phyloP scores from a whole-genome alignment of 2,113 vertebrate species.

The Proteles cristata region DNA sequence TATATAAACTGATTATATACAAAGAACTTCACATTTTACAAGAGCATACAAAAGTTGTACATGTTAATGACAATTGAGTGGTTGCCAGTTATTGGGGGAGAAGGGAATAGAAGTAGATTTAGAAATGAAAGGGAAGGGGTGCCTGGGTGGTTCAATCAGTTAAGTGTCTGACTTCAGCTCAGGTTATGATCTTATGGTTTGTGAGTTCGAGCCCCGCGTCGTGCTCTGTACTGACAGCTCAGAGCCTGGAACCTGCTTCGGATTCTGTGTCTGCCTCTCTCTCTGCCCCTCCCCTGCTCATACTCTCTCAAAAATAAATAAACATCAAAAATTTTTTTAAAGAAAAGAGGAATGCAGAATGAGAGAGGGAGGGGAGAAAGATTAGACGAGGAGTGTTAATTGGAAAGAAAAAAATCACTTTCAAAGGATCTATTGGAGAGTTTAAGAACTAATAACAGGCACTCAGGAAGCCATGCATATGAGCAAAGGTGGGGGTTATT shows the following conservation, averaged over 20 bases:
- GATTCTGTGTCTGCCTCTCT: too few relatives aligned
- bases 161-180: too few relatives aligned
- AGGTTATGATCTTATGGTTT: too few relatives aligned
- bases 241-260: too few relatives aligned
- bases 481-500: not conserved
- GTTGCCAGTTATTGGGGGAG: not conserved
- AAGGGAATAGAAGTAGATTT: not conserved
- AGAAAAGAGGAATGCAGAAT: not conserved
- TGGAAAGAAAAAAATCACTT: not conserved
- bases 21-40: not conserved
- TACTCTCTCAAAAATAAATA: too few relatives aligned
- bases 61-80: not conserved
- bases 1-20: not conserved
- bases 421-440: not conserved
- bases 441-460: not conserved
- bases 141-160: too few relatives aligned
- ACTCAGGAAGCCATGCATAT: not conserved
- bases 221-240: too few relatives aligned
- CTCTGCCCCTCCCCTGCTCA: too few relatives aligned
- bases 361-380: not conserved
- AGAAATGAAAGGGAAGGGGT: not conserved
- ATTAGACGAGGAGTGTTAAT: not conserved
- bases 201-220: too few relatives aligned
- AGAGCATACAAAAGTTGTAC: not conserved
- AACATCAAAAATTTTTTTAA: not conserved